These are phyloP conservation scores for Eurystomus glaucurus DNA, from an alignment of 2,797 vertebrate genomes.

Conservation along the genomic window DNA sequence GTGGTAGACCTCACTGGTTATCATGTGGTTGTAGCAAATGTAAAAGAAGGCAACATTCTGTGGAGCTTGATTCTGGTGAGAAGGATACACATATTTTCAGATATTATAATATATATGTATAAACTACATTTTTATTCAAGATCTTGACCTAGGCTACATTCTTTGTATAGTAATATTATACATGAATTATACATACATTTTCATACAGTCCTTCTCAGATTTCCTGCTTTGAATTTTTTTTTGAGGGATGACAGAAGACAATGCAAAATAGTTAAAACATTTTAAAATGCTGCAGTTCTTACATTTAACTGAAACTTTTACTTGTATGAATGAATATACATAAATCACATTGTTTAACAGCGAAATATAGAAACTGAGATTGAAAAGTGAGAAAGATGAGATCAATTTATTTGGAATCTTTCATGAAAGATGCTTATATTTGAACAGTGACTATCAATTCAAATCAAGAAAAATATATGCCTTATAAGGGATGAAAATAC, in stretches of 20 bases:
- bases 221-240: not conserved
- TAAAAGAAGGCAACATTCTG: not conserved
- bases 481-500: not conserved
- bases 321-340: not conserved
- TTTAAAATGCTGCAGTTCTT: conserved; percentile 13
- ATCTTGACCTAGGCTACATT: not conserved
- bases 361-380: not conserved
- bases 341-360: not conserved
- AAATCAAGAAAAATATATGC: not conserved
- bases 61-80: not conserved
- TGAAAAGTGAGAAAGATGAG: not conserved
- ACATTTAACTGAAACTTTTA: not conserved
- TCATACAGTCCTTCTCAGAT: not conserved
- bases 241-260: not conserved
- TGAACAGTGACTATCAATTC: not conserved
- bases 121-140: not conserved
- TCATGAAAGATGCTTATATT: not conserved
- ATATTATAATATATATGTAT: not conserved
- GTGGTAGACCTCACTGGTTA: not conserved
- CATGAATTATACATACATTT: not conserved
- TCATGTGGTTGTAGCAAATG: not conserved
- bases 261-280: not conserved
- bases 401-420: not conserved
- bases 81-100: not conserved
- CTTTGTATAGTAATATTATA: not conserved